phyloP scores from a whole-genome alignment of 2,113 vertebrate species.

The Callorhinus ursinus region DNA sequence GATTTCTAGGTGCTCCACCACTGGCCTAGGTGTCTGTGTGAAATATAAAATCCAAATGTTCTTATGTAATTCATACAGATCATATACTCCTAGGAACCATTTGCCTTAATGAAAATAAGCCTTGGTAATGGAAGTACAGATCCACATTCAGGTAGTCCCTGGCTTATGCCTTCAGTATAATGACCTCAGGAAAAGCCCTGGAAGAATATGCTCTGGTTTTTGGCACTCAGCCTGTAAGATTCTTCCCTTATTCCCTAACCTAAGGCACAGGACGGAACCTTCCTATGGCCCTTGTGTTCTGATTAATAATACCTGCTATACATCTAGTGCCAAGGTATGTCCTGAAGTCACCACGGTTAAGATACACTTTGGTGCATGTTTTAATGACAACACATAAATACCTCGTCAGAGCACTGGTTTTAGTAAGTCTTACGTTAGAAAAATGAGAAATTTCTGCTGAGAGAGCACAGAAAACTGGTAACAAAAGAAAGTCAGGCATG shows the following conservation, averaged over 20 bases:
- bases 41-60: constrained; percentile 19
- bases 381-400: background rate
- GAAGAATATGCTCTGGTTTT: background rate
- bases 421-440: constrained; percentile 6
- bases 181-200: background rate
- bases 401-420: background rate
- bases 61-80: background rate
- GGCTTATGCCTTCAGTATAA: background rate
- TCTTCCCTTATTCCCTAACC: background rate
- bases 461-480: constrained; percentile 10
- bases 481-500: background rate
- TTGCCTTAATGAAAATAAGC: constrained; percentile 30
- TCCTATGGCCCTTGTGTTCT: background rate
- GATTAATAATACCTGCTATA: background rate
- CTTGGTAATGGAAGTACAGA: background rate
- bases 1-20: background rate
- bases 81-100: background rate
- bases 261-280: background rate
- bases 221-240: background rate
- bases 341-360: background rate
- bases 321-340: background rate
- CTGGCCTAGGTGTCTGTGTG: background rate
- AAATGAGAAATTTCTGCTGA: background rate
- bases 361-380: background rate
- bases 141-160: background rate